Percentiles rank a stretch among this genome's conserved stretches.
phyloP scores from a whole-genome alignment of 1,140 invertebrate genomes.

The Drosophila serrata region DNA sequence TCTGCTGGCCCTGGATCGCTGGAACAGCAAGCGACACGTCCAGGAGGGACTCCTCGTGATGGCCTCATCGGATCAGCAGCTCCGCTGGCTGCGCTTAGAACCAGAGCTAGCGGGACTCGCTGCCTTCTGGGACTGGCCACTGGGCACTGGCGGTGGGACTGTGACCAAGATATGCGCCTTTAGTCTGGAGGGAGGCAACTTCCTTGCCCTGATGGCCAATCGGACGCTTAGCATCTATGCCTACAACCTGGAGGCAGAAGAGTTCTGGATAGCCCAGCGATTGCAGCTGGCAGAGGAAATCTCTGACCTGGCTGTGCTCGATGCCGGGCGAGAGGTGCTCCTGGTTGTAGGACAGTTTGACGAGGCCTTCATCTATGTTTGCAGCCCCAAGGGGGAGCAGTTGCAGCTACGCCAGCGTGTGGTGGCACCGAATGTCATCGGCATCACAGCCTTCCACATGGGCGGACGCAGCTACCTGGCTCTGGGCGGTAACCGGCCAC shows the following conservation, averaged over 20 bases:
- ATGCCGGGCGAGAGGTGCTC: conserved; percentile 69
- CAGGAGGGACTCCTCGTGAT: conserved; percentile 66
- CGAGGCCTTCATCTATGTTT: conserved; percentile 55
- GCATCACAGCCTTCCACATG: conserved; percentile 80
- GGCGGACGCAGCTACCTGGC: conserved; percentile 85
- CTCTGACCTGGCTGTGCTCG: conserved; percentile 57
- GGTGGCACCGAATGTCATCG: conserved; percentile 45
- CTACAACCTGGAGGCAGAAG: conserved; percentile 52
- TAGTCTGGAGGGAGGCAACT: conserved; percentile 45
- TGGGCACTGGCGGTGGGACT: conserved; percentile 20
- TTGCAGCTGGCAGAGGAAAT: conserved; percentile 54
- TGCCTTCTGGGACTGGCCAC: conserved; percentile 66
- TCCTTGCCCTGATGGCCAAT: conserved; percentile 45
- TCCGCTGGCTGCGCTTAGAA: conserved; percentile 64
- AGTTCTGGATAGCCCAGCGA: conserved; percentile 76
- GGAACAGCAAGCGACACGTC: conserved; percentile 48
- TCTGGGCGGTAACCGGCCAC: conserved; percentile 80
- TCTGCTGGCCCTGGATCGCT: conserved; percentile 51
- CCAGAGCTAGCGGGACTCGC: neutral
- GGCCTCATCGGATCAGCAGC: conserved; percentile 25
- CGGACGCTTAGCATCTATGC: conserved; percentile 69
- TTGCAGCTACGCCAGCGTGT: conserved; percentile 52
- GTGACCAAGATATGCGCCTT: conserved; percentile 54
- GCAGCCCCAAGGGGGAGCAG: conserved; percentile 40
- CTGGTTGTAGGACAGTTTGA: conserved; percentile 70